A percentile compares a stretch with the other conserved stretches of the same genome.
phyloP scores from a whole-genome alignment of 2,797 vertebrate genomes.

The Allochrocebus solatus region DNA sequence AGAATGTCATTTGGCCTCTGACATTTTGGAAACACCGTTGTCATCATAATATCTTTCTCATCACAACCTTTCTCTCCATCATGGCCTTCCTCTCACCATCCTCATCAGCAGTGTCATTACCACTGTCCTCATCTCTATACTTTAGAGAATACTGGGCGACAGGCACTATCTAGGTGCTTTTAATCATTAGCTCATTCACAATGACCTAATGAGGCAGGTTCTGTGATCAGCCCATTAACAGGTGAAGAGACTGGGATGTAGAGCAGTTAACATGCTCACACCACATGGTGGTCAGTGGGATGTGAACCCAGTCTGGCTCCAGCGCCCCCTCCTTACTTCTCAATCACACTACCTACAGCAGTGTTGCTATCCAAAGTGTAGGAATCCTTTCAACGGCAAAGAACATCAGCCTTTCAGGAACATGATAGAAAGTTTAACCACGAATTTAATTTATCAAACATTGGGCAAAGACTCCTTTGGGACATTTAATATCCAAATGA shows the following conservation, averaged over 20 bases:
- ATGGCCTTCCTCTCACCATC: background rate
- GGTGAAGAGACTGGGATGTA: fast-evolving
- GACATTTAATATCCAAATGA: background rate
- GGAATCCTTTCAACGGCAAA: background rate
- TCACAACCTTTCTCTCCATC: background rate
- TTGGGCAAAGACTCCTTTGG: background rate
- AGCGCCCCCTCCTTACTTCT: background rate
- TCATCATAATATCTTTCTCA: too few relatives aligned
- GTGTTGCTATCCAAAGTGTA: background rate
- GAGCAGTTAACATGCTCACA: fast-evolving
- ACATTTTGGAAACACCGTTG: background rate
- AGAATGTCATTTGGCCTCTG: background rate
- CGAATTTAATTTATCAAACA: background rate
- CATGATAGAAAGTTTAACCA: background rate
- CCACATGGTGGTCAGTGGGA: fast-evolving
- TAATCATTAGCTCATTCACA: background rate
- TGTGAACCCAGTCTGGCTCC: background rate
- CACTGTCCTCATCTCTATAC: background rate
- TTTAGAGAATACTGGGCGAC: background rate
- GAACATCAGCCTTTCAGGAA: background rate
- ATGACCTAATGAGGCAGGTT: background rate
- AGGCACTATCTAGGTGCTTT: too few relatives aligned
- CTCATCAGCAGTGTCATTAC: too few relatives aligned
- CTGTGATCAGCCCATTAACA: fast-evolving
- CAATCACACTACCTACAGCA: background rate